Base-by-base conservation (phyloP, 2,113 vertebrate species). In the Eulemur macaco region DNA sequence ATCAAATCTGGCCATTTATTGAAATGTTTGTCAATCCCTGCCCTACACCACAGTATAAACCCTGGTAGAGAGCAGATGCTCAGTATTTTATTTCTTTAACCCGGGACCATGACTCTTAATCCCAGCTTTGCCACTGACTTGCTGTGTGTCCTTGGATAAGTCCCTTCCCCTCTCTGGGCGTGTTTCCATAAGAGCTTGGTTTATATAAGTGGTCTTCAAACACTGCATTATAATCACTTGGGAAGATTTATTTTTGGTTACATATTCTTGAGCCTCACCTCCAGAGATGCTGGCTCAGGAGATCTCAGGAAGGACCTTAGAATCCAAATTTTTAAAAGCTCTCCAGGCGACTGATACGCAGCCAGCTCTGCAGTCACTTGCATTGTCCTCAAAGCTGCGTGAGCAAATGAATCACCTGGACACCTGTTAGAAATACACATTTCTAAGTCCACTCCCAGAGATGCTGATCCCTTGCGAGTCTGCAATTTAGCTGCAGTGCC, bases 101-200 rank as follows among this genome's bases (percentile, higher is more conserved):
- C 58, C 37, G 6, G 2, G 8, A 86, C 13, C 31, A 34, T 34
- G 12, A 17, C 9, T 78, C 68, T 78, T 39, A n/a, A 86, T 34
- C 50, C 60, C 3, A 4, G 14, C 56, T 64, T 34, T n/a, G 39
- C 42, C 68, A 25, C 50, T 66, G 15, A 21, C 64, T 74, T 84
- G 34, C 68, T 97, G 2, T 42, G 52, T 95, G 76, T 71, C 50
- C 42, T 77, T 71, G 20, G 52, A 31, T 58, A 60, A 89, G 58
- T 56, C 25, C 12, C 39, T 78, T 78, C 25, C n/a, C 29, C 37
- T 96, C 80, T 63, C 29, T 64, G 54, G 27, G 3, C 78, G n/a
- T 47, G 6, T 39, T 39, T 58, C 58, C 17, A 66, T 52, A 10
- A 76, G 64, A 29, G 29, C 5, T 45, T 86, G 37, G 37, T 86